Evolutionary conservation across 2,113 vertebrate species (phyloP), one percentile per base, ranked within the genome.

Genomic region (Cavia porcellus): DNA sequence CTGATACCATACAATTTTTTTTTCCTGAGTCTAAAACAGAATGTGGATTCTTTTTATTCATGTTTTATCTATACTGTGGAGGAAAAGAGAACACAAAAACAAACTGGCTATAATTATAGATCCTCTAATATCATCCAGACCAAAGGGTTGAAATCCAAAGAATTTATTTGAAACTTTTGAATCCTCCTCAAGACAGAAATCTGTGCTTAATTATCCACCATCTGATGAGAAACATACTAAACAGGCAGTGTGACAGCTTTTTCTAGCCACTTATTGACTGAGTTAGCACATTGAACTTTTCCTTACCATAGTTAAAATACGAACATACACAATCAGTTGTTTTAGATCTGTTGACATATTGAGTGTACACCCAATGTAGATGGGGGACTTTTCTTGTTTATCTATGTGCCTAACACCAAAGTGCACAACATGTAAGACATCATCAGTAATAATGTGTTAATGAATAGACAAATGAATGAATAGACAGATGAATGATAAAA

Each of bases 161-260:
- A 80, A 85, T 92, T 32, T n/a, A 74, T 89, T 77, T 59, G 79
- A 77, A 30, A 85, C 42, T 42, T 77, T 59, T 50, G 38, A 92
- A 24, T 62, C 19, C 38, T n/a, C 45, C 47, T 13, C 19, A 77
- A 84, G 38, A 47, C 8, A 25, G 25, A 89, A 77, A 28, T 59
- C 77, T 75, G 30, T 47, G 28, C 35, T 35, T 55, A 89, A 61
- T 68, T 28, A 42, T 59, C 57, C 24, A 64, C n/a, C 57, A 8
- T 75, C 35, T 61, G 86, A 52, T 61, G 42, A 85, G 61, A 85
- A 9, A 14, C 25, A 64, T 92, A 52, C 79, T 50, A 70, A 91
- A 62, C 75, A 12, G 22, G 35, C 5, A 38, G 1, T 38, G 1
- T 89, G 32, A 32, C n/a, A 57, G 4, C 72, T 74, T 81, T 55